Percentiles rank a stretch among this genome's conserved stretches.
Evolutionary conservation across 2,113 vertebrate genomes (phyloP).

Genomic region (Sphaerodactylus townsendi): DNA sequence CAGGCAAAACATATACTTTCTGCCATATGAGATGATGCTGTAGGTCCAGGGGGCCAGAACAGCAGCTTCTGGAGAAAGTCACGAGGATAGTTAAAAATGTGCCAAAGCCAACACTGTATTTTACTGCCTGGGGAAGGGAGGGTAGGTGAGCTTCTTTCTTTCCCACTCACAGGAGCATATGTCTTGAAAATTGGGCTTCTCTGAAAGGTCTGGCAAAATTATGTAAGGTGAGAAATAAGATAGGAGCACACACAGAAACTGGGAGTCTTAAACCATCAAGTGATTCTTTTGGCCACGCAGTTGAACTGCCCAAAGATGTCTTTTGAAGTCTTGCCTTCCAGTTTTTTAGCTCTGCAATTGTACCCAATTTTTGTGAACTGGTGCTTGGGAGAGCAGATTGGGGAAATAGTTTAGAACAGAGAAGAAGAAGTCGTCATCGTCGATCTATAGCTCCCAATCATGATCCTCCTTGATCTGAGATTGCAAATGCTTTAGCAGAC

Average conservation of each 20-base stretch:
- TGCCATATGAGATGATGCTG: neutral
- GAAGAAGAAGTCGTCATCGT: no score
- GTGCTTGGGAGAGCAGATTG: no score
- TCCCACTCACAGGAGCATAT: neutral
- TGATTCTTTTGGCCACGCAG: neutral
- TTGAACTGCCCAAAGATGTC: neutral
- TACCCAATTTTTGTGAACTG: no score
- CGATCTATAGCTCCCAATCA: no score
- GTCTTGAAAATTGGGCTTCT: neutral
- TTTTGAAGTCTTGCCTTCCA: no score
- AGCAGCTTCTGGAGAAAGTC: neutral
- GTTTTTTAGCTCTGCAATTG: no score
- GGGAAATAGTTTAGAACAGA: no score
- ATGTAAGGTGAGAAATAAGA: neutral
- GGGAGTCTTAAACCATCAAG: neutral
- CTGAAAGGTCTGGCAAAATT: neutral
- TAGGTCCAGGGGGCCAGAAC: neutral
- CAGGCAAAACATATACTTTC: neutral
- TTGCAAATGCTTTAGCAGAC: no score
- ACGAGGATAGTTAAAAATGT: neutral
- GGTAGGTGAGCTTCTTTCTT: neutral
- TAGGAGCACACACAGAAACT: neutral
- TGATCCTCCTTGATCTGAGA: no score
- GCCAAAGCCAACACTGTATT: neutral
- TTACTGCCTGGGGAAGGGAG: neutral